Conservation (phyloP, 2,888 invertebrate species). For the Oxystoma pomonae region DNA sequence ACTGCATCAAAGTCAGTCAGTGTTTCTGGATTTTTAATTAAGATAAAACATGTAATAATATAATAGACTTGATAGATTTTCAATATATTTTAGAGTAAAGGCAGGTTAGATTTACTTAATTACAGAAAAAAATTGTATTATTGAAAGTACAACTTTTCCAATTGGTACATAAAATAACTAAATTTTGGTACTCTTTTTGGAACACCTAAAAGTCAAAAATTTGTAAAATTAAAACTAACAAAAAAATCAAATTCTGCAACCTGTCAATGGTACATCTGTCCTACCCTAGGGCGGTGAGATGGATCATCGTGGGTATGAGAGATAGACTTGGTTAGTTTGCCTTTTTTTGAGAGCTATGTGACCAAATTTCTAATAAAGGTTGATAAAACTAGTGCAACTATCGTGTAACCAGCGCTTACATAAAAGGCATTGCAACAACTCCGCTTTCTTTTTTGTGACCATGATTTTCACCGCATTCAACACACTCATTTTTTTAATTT, state of each 20-base stretch:
- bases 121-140: background rate
- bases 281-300: constrained; percentile 3
- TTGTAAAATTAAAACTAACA: background rate
- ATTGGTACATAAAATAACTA: constrained; percentile 1
- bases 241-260: constrained; percentile 2
- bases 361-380: constrained; percentile 19
- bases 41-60: no score
- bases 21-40: no score
- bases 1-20: no score
- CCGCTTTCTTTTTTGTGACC: constrained; percentile 18
- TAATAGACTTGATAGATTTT: background rate
- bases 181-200: constrained; percentile 10
- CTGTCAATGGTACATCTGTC: background rate
- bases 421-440: constrained; percentile 23
- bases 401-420: constrained; percentile 25
- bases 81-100: constrained; percentile 7
- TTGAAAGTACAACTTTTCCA: background rate
- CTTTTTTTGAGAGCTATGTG: constrained; percentile 7
- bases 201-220: background rate
- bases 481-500: constrained; percentile 17
- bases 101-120: constrained; percentile 8
- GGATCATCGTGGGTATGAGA: background rate
- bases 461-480: constrained; percentile 24
- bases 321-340: background rate
- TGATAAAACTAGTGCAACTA: constrained; percentile 19